Percentiles rank a stretch among this genome's conserved stretches.
These are phyloP conservation scores for Pseudopleuronectes americanus DNA, from an alignment of 2,797 vertebrate genomes.

Conservation along the genomic window DNA sequence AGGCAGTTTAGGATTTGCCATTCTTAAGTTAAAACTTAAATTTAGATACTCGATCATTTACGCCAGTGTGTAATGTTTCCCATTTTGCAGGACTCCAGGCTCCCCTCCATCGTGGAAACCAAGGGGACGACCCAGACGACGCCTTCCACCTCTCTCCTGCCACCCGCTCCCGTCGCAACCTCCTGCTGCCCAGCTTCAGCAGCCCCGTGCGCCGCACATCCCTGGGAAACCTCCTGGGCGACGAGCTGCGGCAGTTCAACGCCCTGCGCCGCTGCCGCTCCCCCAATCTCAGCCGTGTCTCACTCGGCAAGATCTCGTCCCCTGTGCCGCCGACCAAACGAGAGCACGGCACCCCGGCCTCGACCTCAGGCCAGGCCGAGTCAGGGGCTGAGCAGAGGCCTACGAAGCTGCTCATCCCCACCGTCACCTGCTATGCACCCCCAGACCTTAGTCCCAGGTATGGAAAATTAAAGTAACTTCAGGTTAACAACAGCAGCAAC, in stretches of 20 bases:
- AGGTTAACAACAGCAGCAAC: no score
- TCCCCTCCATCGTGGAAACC: constrained; percentile 86
- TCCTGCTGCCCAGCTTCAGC: constrained; percentile 88
- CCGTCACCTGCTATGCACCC: constrained; percentile 85
- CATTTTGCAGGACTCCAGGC: constrained; percentile 79
- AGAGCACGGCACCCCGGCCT: constrained; percentile 49
- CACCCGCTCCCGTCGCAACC: constrained; percentile 82
- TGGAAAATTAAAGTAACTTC: background rate
- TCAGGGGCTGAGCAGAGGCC: constrained; percentile 76
- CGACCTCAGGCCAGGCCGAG: constrained; percentile 35
- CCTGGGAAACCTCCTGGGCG: constrained; percentile 90
- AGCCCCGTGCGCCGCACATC: constrained; percentile 88
- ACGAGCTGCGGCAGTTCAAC: constrained; percentile 90
- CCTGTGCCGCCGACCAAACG: constrained; percentile 77
- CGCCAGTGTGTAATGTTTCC: background rate
- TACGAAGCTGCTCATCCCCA: constrained; percentile 89
- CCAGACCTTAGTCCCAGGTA: constrained; percentile 95
- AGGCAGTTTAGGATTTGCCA: no score
- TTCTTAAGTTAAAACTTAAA: background rate
- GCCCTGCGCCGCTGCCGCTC: constrained; percentile 87
- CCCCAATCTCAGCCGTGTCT: constrained; percentile 80
- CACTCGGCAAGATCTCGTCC: constrained; percentile 79
- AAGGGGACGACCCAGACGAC: constrained; percentile 80
- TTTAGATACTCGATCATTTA: background rate
- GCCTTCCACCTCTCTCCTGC: constrained; percentile 83